Base-by-base conservation (phyloP, 2,888 invertebrate genomes). In the Timema podura region DNA sequence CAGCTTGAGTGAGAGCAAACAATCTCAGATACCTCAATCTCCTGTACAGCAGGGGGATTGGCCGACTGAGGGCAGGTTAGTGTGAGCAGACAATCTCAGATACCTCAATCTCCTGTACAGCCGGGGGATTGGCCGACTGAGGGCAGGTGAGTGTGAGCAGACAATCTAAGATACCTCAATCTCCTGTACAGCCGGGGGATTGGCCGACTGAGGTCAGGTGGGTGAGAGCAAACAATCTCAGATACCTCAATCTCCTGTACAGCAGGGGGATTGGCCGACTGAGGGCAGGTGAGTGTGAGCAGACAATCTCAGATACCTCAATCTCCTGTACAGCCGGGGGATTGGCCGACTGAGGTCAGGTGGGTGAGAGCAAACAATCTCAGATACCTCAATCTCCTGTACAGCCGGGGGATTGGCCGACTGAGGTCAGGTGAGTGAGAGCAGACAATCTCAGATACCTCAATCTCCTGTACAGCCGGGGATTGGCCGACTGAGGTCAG, bases 1-100 rank as follows among this genome's bases (percentile, higher is more conserved):
- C 48, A 78, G 78, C 71, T 76, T 75, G 65, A 79, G 78, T 68
- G 79, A 79, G 70, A 78, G 78, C 68, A 78, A 78, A 73, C 70
- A 73, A 67, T 13, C 69, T 11, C 66, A 66, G 45, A 54, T 49
- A 30, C 48, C 45, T 48, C 16, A 51, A 6, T 15, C 61, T 3
- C 54, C 61, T 11, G 11, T 49, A 48, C 67, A 51, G 6, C 45
- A 48, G 9, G 15, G 49, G 48, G 70, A 68, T 15, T 70, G 70
- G 70, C 45, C 46, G 9, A 48, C 64, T 15, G 30, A 46, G 11
- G n/a, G 71, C 46, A 69, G 71, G 48, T 71, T 71, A 64, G 78
- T 68, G 79, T 79, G 70, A 78, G 78, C 68, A 78, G 78, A 73
- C 70, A 73, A 67, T 13, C 69, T 11, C 66, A 66, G 45, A 54